Evolutionary conservation across 2,888 invertebrate species (phyloP), one percentile per base, ranked within the genome.

Genomic region (Caenorhabditis becei): DNA sequence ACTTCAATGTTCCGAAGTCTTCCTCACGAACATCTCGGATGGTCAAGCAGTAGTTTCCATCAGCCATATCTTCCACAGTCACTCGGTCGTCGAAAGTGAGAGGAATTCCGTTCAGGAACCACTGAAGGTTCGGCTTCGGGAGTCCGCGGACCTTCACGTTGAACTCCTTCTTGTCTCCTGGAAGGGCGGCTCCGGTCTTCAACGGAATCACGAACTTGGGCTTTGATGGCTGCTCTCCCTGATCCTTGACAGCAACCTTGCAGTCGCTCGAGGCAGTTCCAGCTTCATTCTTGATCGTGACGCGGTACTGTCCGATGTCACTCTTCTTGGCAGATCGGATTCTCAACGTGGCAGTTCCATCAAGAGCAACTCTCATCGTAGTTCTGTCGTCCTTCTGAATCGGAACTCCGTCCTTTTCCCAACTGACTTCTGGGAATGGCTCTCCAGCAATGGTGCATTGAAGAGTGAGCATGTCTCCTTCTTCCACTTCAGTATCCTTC

Each of bases 21-120:
- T 95, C 95, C 54, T 87, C 89, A 8, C 83, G 67, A 26, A 86
- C 94, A 91, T 97, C 96, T 88, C 94, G 94, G 86, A 98, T 95
- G 24, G 94, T 94, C 66, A 98, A 93, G 51, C 95, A 93, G 88
- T 95, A 95, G 4, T 94, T 94, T 91, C 97, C 96, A 0, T 91
- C 91, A 58, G 83, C 83, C 87, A 91, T 87, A 70, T 94, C 93
- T 26, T 93, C 93, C 16, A 91, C 59, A 14, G 58, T 74, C 26
- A 90, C 74, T 16, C 90, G 56, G 18, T 82, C 88, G 61, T 86
- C 85, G 51, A 85, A 71, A 2, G 49, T 56, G 16, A 90, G 35
- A 16, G 88, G 86, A 58, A 75, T 62, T 26, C 86, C 89, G 74
- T 90, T 89, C 69, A 90, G 77, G 58, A 79, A 79, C 87, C 93